These are phyloP conservation scores for Cavia aperea DNA, from an alignment of 2,113 vertebrate genomes.

Conservation along the genomic window DNA sequence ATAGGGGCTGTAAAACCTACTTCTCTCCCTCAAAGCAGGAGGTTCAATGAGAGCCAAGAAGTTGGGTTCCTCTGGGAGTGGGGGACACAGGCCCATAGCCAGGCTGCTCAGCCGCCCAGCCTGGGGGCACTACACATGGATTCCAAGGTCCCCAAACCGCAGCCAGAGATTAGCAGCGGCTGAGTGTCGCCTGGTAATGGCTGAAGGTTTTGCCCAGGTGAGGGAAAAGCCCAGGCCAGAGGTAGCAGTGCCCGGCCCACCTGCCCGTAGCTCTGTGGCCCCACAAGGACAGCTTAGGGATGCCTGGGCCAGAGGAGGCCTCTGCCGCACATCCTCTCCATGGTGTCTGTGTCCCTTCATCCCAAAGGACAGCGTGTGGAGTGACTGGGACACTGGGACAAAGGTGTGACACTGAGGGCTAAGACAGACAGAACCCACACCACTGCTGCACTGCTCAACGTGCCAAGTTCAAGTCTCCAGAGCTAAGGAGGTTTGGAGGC, in stretches of 20 bases:
- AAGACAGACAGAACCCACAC: background rate
- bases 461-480: accelerated
- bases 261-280: background rate
- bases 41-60: background rate
- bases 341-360: background rate
- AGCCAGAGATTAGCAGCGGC: too few relatives aligned
- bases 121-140: background rate
- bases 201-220: background rate
- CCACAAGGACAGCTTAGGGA: background rate
- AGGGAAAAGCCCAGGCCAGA: background rate
- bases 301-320: accelerated
- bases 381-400: background rate
- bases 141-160: too few relatives aligned
- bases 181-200: background rate
- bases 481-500: background rate
- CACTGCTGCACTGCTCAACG: accelerated
- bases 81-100: accelerated
- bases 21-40: background rate
- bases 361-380: background rate
- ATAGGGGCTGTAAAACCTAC: background rate
- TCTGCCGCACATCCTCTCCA: accelerated
- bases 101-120: accelerated
- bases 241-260: too few relatives aligned
- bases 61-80: background rate
- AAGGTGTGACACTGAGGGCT: background rate